Evolutionary conservation across 2,113 vertebrate species (phyloP), one percentile per base, ranked within the genome.

Genomic region (Clarias batrachus): DNA sequence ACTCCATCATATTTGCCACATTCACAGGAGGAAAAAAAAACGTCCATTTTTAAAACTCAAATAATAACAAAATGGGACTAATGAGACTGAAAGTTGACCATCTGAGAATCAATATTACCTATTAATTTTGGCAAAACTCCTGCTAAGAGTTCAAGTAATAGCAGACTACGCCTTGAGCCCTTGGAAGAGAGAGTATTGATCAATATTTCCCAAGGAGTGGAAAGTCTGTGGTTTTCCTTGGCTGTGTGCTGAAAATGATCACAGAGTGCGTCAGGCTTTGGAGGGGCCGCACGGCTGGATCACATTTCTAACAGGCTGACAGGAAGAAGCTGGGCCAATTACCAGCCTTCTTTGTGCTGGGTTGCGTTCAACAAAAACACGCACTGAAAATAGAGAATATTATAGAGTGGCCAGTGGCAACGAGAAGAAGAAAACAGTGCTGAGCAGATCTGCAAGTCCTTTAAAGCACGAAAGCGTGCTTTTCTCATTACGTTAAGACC

Each of bases 161-260:
- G 77, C 81, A 57, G 59, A 74, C 84, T 81, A 86, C 56, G 84
- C 74, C 89, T 77, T 56, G 66, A 65, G 81, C 74, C 82, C 21
- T 76, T 89, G 86, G 86, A 89, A 76, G 76, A 86, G 65, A 52
- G 68, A 23, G 81, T 77, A 88, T 84, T 85, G 86, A 89, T 89
- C 86, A 87, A 88, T 88, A 89, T 86, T 89, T 89, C 89, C 84
- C 89, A 89, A 82, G 84, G 81, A 89, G 59, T 84, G 84, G 85
- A 65, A 83, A 83, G 84, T 81, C 82, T 89, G 89, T 81, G 86
- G 86, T 88, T 88, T 86, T 89, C 48, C 27, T 89, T 89, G 89
- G 89, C 89, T 81, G 76, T 17, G 60, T 66, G 84, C 84, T 89
- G 86, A 89, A 89, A 89, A 85, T 73, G 84, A 88, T 89, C 89